Percentiles rank a stretch among this genome's conserved stretches.
These are phyloP conservation scores for Sapajus apella DNA, from an alignment of 2,113 vertebrate genomes.

Conservation along the genomic window DNA sequence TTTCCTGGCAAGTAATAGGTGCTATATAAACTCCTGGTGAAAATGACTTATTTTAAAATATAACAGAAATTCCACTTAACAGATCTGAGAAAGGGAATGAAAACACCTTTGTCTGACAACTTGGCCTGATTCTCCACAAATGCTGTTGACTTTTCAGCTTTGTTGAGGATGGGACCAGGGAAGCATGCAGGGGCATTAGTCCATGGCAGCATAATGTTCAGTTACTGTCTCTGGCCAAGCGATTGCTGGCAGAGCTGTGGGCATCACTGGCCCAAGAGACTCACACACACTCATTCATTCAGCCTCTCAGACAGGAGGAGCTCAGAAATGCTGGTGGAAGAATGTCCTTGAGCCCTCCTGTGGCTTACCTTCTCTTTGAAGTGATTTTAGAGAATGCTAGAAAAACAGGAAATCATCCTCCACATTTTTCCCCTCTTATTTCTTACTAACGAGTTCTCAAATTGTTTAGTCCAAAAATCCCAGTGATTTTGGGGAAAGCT, in stretches of 20 bases:
- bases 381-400: slow-evolving; percentile 13
- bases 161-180: not conserved
- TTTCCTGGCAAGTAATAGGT: not conserved
- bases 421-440: not conserved
- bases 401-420: not conserved
- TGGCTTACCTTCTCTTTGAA: not conserved
- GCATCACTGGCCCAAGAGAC: not conserved
- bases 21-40: not conserved
- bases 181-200: not conserved
- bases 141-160: not conserved
- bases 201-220: not conserved
- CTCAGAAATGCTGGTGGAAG: not conserved
- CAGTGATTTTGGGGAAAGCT: slow-evolving; percentile 19
- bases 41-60: slow-evolving; percentile 43
- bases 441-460: not conserved
- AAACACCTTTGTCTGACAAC: slow-evolving; percentile 22
- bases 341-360: not conserved
- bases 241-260: not conserved
- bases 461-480: not conserved
- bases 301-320: not conserved
- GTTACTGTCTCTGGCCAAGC: not conserved
- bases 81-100: not conserved
- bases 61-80: not conserved
- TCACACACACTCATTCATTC: not conserved
- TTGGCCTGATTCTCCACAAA: not conserved